A percentile compares a stretch with the other conserved stretches of the same genome.
Evolutionary conservation across 1,140 invertebrate genomes (phyloP).

Genomic region (Leptopilina clavipes): DNA sequence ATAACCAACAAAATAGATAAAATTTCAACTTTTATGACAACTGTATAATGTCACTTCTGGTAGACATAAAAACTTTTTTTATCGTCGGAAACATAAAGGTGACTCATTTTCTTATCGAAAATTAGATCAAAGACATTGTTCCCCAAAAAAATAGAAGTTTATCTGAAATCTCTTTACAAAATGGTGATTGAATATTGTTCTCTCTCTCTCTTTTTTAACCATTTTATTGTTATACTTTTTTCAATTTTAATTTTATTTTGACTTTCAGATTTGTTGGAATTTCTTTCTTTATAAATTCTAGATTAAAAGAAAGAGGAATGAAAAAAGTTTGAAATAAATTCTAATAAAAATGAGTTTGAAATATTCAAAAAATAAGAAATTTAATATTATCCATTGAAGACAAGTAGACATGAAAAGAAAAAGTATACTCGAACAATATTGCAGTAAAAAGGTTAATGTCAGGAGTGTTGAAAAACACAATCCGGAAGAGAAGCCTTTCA

Average conservation of each 20-base stretch:
- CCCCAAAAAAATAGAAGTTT: not conserved
- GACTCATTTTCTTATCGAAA: not conserved
- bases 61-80: not conserved
- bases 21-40: not conserved
- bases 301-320: too few relatives aligned
- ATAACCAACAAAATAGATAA: not conserved
- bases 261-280: too few relatives aligned
- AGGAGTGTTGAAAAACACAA: not conserved
- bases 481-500: slow-evolving; percentile 9
- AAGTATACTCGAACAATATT: not conserved
- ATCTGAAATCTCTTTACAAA: not conserved
- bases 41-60: not conserved
- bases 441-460: slow-evolving; percentile 1
- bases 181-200: too few relatives aligned
- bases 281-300: too few relatives aligned
- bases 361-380: too few relatives aligned
- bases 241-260: too few relatives aligned
- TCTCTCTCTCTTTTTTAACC: too few relatives aligned
- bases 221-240: too few relatives aligned
- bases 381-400: not conserved
- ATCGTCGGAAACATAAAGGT: slow-evolving; percentile 13
- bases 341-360: too few relatives aligned
- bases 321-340: too few relatives aligned
- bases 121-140: slow-evolving; percentile 11
- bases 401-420: not conserved